Evolutionary conservation across 1,140 invertebrate genomes (phyloP).

Genomic region (Bombus soroeensis): DNA sequence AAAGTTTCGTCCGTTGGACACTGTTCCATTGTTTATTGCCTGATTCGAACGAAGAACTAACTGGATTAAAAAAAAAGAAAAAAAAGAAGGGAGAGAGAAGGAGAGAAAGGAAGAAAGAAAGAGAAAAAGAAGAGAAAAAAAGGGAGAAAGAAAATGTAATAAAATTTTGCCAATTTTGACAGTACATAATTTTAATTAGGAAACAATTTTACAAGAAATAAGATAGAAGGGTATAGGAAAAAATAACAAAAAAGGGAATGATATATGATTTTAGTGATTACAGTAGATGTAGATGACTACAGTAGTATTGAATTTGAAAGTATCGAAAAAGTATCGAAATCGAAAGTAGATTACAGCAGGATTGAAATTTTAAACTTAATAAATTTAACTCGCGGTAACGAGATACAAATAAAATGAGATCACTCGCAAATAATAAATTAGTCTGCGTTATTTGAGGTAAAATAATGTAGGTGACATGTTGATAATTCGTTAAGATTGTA

Average conservation of each 20-base stretch:
- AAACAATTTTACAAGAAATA: neutral
- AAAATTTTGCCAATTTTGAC: neutral
- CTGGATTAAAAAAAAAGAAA: neutral
- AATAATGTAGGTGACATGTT: neutral
- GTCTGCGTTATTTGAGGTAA: neutral
- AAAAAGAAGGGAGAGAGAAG: too few species aligned
- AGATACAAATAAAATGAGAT: neutral
- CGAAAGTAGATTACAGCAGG: too few species aligned
- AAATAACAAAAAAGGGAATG: neutral
- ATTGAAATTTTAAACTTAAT: too few species aligned
- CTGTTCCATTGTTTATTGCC: neutral
- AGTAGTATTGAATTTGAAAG: too few species aligned
- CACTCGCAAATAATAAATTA: neutral
- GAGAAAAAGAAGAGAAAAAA: too few species aligned
- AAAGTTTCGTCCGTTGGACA: conserved; percentile 4
- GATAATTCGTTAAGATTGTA: neutral
- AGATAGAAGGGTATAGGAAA: neutral
- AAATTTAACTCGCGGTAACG: neutral
- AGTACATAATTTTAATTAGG: neutral
- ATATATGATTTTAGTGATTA: too few species aligned
- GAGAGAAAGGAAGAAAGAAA: too few species aligned
- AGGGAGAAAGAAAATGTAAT: neutral
- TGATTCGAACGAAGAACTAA: neutral
- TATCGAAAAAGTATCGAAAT: too few species aligned
- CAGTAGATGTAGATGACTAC: too few species aligned